Conservation (phyloP, 2,797 vertebrate genomes). For the Crocidura indochinensis region DNA sequence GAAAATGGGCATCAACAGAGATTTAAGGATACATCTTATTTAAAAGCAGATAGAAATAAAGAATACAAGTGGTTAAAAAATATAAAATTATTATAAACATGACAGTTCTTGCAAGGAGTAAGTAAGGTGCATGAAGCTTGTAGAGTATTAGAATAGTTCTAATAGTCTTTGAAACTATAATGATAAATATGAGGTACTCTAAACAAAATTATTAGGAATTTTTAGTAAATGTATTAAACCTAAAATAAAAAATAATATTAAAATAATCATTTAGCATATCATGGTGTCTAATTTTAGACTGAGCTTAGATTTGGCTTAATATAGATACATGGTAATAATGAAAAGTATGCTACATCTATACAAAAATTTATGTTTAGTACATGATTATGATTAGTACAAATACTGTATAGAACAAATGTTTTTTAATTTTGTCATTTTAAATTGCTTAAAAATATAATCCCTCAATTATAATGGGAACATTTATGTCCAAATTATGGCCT, state of each 20-base stretch:
- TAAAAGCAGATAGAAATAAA: background rate
- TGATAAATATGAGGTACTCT: background rate
- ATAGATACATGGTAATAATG: background rate
- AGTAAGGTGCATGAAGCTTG: background rate
- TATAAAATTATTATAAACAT: background rate
- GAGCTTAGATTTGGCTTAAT: slow-evolving; percentile 31
- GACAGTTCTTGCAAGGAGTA: background rate
- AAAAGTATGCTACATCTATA: background rate
- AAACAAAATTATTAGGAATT: background rate
- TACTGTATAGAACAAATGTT: background rate
- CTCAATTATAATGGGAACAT: background rate
- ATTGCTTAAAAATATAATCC: background rate
- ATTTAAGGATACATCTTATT: slow-evolving; percentile 4
- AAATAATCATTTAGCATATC: slow-evolving; percentile 23
- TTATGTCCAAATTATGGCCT: background rate
- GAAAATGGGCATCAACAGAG: background rate
- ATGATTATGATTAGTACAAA: background rate
- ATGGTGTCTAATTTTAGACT: background rate
- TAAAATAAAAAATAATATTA: slow-evolving; percentile 38
- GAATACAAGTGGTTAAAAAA: background rate
- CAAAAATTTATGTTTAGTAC: background rate
- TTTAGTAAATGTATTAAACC: background rate
- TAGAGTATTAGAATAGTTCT: background rate
- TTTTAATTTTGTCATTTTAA: slow-evolving; percentile 14
- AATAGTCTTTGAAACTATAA: background rate